phyloP scores from a whole-genome alignment of 2,888 invertebrate species.

The Lottia gigantea region DNA sequence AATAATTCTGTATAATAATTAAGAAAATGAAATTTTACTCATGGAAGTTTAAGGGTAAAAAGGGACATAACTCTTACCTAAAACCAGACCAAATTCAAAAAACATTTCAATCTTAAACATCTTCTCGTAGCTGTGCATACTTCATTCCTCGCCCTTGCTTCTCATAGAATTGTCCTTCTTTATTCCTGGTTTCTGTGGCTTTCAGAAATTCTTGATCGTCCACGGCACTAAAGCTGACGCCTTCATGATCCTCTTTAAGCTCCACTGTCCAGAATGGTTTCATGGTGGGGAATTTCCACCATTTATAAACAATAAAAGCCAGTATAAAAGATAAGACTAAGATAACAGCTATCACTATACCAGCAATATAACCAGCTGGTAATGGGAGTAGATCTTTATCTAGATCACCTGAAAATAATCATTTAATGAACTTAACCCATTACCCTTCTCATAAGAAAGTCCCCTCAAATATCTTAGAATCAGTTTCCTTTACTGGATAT shows the following conservation, averaged over 20 bases:
- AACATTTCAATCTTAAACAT: neutral
- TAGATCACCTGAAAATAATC: conserved; percentile 19
- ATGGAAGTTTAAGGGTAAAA: no score
- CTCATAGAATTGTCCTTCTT: conserved; percentile 5
- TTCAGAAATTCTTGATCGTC: conserved; percentile 36
- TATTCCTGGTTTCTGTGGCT: neutral
- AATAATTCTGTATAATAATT: no score
- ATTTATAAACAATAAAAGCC: conserved; percentile 44
- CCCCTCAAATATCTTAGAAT: no score
- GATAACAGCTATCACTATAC: conserved; percentile 41
- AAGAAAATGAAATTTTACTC: no score
- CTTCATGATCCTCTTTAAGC: conserved; percentile 55
- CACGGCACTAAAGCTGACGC: conserved; percentile 56
- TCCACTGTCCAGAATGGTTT: conserved; percentile 60
- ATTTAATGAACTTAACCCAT: neutral
- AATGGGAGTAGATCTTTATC: conserved; percentile 11
- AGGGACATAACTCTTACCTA: no score
- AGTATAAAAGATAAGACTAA: conserved; percentile 40
- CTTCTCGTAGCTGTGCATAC: neutral
- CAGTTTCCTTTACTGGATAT: no score
- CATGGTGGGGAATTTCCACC: conserved; percentile 36
- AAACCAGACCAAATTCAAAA: no score
- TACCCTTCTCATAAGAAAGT: no score
- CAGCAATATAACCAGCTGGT: conserved; percentile 40
- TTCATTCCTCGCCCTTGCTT: neutral